Evolutionary conservation across 2,113 vertebrate species (phyloP), one percentile per base, ranked within the genome.

Genomic region (Nestor notabilis): DNA sequence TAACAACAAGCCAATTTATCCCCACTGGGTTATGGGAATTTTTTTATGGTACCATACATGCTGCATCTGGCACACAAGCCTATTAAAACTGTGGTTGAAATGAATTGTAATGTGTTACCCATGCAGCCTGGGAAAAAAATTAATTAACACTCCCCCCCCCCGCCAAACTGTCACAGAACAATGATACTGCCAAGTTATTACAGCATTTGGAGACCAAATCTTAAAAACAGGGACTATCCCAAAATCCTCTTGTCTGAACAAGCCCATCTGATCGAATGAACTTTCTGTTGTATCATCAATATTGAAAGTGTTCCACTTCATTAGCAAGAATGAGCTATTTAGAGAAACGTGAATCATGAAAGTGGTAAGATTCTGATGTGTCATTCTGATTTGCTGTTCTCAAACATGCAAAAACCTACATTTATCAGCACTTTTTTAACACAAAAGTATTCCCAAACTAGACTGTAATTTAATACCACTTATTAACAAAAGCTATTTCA

Each of bases 1-100:
- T 35, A 90, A 77, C 76, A 92, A 53, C 63, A 50, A 96, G 72
- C 39, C 80, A 92, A 37, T 95, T 96, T 89, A 95, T 49, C 66
- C 71, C 89, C 50, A 39, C 46, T 72, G 64, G 50, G 75, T 91
- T 91, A 93, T 65, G 56, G 68, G 49, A 64, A 11, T 82, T 43
- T 60, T 81, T 76, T 80, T 81, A 87, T 85, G 60, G 69, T 87
- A 74, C 69, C 60, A 64, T 78, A 55, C 75, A 90, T 56, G 79
- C 49, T 43, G 50, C 84, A 71, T 60, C 72, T 90, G 90, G 78
- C 90, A 83, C 81, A 82, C 17, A 17, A 53, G 65, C 72, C 31
- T 41, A 47, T 86, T 89, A 74, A 89, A 89, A 29, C 19, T 53
- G 49, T 19, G 13, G 50, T 61, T 63, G 93, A 95, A 86, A 55